These are phyloP conservation scores for Amitus sp. DNA, from an alignment of 2,888 invertebrate species.

Conservation along the genomic window DNA sequence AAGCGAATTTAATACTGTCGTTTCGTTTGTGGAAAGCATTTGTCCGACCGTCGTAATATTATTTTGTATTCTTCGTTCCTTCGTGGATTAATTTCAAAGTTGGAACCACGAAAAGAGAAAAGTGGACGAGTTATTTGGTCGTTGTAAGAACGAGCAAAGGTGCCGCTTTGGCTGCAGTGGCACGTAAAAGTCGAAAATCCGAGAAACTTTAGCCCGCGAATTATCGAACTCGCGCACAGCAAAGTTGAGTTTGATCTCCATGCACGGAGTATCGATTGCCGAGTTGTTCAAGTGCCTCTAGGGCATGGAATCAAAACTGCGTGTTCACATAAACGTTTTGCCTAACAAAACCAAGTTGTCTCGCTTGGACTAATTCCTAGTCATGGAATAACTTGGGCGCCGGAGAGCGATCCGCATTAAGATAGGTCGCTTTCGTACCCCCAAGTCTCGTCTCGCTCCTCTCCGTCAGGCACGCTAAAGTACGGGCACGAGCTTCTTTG, in stretches of 20 bases:
- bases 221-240: background rate
- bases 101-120: background rate
- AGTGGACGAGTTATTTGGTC: background rate
- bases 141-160: background rate
- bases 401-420: conserved; percentile 54
- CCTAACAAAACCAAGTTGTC: conserved; percentile 13
- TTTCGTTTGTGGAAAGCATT: background rate
- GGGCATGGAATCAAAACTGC: conserved; percentile 4
- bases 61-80: background rate
- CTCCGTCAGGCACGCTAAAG: conserved; percentile 26
- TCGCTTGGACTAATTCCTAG: conserved; percentile 51
- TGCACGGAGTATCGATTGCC: background rate
- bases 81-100: background rate
- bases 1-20: background rate
- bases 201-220: background rate
- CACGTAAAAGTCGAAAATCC: background rate
- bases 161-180: background rate
- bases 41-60: background rate
- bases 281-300: background rate
- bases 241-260: background rate
- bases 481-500: conserved; percentile 19
- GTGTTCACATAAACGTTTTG: conserved; percentile 29
- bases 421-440: conserved; percentile 44
- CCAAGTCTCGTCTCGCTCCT: conserved; percentile 27
- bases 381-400: conserved; percentile 54